Evolutionary conservation across 2,888 invertebrate genomes (phyloP), one percentile per base, ranked within the genome.

Genomic region (Siphlonurus alternatus): DNA sequence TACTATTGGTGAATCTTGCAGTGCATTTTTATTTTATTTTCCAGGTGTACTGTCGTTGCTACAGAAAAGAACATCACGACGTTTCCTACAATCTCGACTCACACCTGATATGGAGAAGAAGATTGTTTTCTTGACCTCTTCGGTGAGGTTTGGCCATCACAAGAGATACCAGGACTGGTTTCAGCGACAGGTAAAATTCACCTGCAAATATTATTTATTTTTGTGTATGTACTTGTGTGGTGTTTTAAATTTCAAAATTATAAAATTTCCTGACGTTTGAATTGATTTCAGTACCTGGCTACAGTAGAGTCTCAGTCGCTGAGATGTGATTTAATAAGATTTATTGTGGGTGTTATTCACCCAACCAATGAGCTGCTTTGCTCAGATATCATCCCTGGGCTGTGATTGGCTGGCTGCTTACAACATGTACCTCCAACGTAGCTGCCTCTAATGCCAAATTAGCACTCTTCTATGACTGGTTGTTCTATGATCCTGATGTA

Each of bases 351-450:
- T 66, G 92, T 93, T 1, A 93, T 95, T 74, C 94, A 94, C 77
- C 94, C 94, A 61, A 88, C 93, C 53, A 94, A 94, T 76, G 93
- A 94, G 76, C 80, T 93, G 61, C 79, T 94, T 63, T 90, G 92
- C 76, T 93, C 93, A n/a, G 93, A 94, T 74, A 89, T 94, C 74
- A 93, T 93, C 75, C 94, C 94, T 94, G 94, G 94, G 93, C 93
- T 67, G 90, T 94, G 60, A 93, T 94, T 72, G 93, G 93, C 64
- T 94, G 94, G 94, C 81, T 94, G 7, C 80, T 94, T 65, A 92
- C 92, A 59, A 92, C 93, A 18, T 93, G 92, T 74, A 93, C 93
- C 53, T 90, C 91, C 59, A 87, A 85, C 73, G 90, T 92, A 51
- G 91, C 92, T 60, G 89, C 90, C 65, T 88, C 92, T 62, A 93